A percentile compares a stretch with the other conserved stretches of the same genome.
These are phyloP conservation scores for Mugil cephalus DNA, from an alignment of 2,113 vertebrate genomes.

Conservation along the genomic window DNA sequence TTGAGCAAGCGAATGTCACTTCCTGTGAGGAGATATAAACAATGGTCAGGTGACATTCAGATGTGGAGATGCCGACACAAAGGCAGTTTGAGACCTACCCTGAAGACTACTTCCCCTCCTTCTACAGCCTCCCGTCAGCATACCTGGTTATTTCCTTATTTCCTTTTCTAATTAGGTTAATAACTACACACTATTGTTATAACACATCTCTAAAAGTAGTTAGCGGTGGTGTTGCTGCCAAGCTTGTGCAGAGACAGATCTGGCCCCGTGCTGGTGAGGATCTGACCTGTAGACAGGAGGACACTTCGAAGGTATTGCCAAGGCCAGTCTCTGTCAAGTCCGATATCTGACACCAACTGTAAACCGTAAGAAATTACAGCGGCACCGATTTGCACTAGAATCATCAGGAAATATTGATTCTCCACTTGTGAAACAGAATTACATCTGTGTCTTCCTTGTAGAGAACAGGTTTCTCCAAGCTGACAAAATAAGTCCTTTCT, in stretches of 20 bases:
- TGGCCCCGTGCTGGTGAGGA: not conserved
- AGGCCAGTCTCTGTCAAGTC: too few species aligned
- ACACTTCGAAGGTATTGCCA: not conserved
- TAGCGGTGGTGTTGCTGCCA: not conserved
- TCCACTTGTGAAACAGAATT: slow-evolving; percentile 12
- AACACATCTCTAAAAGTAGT: not conserved
- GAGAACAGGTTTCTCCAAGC: slow-evolving; percentile 1
- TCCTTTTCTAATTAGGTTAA: too few species aligned
- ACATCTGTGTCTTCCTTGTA: slow-evolving; percentile 18
- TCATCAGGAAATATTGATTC: slow-evolving; percentile 31
- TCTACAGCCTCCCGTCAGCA: too few species aligned
- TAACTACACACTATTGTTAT: too few species aligned
- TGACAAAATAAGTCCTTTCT: slow-evolving; percentile 2
- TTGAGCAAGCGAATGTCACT: too few species aligned
- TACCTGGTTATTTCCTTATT: too few species aligned
- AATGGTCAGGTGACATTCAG: too few species aligned
- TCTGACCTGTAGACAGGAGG: not conserved
- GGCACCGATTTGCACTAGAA: slow-evolving; percentile 2
- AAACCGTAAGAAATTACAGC: slow-evolving; percentile 9
- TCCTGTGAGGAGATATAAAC: too few species aligned
- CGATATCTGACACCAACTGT: not conserved
- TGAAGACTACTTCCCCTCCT: too few species aligned
- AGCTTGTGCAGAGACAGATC: not conserved
- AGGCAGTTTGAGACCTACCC: too few species aligned
- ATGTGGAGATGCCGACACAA: too few species aligned